Conservation (phyloP, 2,797 vertebrate genomes). For the Apogon talboti region DNA sequence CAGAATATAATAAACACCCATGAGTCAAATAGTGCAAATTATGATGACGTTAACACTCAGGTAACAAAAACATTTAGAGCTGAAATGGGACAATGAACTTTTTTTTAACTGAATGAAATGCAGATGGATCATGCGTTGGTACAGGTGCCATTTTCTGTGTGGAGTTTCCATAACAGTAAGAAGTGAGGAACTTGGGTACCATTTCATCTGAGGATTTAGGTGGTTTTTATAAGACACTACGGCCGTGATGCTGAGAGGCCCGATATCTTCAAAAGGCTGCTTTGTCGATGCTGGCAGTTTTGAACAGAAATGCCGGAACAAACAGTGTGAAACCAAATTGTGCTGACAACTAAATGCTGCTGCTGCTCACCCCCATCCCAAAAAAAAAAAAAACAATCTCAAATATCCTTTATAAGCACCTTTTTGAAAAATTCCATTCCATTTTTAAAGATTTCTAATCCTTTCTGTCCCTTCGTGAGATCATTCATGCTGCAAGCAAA, state of each 20-base stretch:
- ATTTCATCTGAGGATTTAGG: conserved; percentile 61
- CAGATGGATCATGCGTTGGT: conserved; percentile 26
- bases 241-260: conserved; percentile 67
- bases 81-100: conserved; percentile 28
- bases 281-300: conserved; percentile 53
- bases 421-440: no score
- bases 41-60: conserved; percentile 12
- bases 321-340: conserved; percentile 24
- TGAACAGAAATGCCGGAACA: conserved; percentile 13
- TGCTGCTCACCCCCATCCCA: background rate
- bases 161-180: background rate
- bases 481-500: conserved; percentile 21
- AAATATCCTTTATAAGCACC: no score
- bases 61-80: conserved; percentile 6
- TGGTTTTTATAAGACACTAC: conserved; percentile 80
- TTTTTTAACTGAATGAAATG: conserved; percentile 35
- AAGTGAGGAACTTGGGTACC: conserved; percentile 30
- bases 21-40: conserved; percentile 35
- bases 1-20: conserved; percentile 23
- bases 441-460: background rate
- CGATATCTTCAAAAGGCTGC: conserved; percentile 71
- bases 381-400: conserved; percentile 13
- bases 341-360: conserved; percentile 26
- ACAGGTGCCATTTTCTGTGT: conserved; percentile 16
- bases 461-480: background rate